These are phyloP conservation scores for Magallana ariakensis DNA, from an alignment of 1,140 invertebrate genomes.

Conservation along the genomic window DNA sequence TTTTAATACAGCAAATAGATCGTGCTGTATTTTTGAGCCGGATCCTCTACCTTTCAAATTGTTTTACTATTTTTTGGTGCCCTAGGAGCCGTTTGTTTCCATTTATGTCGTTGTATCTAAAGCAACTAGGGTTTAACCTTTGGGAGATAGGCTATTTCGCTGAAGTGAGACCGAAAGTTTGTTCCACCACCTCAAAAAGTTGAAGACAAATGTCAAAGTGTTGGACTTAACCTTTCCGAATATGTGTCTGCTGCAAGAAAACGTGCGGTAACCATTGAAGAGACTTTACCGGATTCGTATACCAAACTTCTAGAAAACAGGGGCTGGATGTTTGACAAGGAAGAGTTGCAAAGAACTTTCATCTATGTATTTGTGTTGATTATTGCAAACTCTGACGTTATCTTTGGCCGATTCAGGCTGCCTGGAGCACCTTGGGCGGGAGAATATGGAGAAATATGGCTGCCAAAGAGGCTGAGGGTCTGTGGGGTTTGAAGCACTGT, in stretches of 20 bases:
- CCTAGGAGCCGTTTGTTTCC: slow-evolving; percentile 49
- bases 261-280: neutral
- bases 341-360: slow-evolving; percentile 23
- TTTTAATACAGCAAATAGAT: neutral
- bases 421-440: slow-evolving; percentile 46
- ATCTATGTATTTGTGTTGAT: slow-evolving; percentile 38
- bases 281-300: neutral
- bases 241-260: neutral
- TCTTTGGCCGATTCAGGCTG: slow-evolving; percentile 51
- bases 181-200: slow-evolving; percentile 40
- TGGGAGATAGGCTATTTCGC: slow-evolving; percentile 49
- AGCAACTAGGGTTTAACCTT: slow-evolving; percentile 52
- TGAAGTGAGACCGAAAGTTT: slow-evolving; percentile 48
- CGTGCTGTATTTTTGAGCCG: slow-evolving; percentile 22
- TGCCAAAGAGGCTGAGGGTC: slow-evolving; percentile 52
- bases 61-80: slow-evolving; percentile 52
- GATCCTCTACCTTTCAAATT: slow-evolving; percentile 48
- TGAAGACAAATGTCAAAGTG: slow-evolving; percentile 35
- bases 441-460: slow-evolving; percentile 51
- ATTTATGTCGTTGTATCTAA: slow-evolving; percentile 51
- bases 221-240: neutral
- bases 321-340: slow-evolving; percentile 47
- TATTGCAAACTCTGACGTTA: slow-evolving; percentile 42
- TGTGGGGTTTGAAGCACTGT: slow-evolving; percentile 49
- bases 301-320: slow-evolving; percentile 41